Conservation (phyloP, 2,113 vertebrate species). For the Chaenocephalus aceratus region DNA sequence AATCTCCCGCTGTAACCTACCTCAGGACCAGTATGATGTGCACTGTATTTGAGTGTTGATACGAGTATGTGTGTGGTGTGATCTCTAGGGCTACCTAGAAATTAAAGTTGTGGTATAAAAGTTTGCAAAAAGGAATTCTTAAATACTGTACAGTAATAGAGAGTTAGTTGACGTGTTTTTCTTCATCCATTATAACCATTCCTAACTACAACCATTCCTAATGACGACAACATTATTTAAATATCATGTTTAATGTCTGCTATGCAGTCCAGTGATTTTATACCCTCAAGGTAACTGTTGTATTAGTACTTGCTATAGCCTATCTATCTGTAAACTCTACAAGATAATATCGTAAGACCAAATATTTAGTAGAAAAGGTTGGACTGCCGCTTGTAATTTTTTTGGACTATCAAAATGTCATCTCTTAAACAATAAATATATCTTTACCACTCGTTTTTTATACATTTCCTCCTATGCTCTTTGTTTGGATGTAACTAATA, state of each 20-base stretch:
- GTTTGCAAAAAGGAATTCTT: conserved; percentile 30
- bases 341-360: conserved; percentile 21
- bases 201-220: conserved; percentile 21
- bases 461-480: accelerated
- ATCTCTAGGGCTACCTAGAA: conserved; percentile 38
- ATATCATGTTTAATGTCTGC: conserved; percentile 35
- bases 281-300: conserved; percentile 23
- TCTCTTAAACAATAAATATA: conserved; percentile 44
- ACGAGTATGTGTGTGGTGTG: conserved; percentile 21
- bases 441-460: conserved; percentile 30
- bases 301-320: conserved; percentile 38
- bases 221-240: conserved; percentile 1
- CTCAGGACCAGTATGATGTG: conserved; percentile 75
- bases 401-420: conserved; percentile 22
- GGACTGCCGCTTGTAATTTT: conserved; percentile 34
- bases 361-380: conserved; percentile 1
- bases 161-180: conserved; percentile 3
- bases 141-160: conserved; percentile 41
- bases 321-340: conserved; percentile 33
- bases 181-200: conserved; percentile 11
- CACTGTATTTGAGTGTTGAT: conserved; percentile 56
- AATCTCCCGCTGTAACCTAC: conserved; percentile 71
- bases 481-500: not conserved
- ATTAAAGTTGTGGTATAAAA: conserved; percentile 18
- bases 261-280: conserved; percentile 28